Base-by-base conservation (phyloP, 2,797 vertebrate genomes). In the Ctenosaura bakeri region DNA sequence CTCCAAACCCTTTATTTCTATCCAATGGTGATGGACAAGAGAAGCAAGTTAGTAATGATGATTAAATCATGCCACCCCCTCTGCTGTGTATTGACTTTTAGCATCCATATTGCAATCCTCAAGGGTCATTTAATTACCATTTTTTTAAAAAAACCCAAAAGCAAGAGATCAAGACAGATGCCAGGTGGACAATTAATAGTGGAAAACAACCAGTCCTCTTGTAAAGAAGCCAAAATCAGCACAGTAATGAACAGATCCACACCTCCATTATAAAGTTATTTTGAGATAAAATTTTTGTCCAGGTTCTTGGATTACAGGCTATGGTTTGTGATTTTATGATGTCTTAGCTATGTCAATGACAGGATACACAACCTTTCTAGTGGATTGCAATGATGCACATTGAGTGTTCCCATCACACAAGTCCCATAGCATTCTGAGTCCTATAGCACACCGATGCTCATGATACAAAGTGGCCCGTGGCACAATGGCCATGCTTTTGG, bases 11-110 rank as follows among this genome's bases (percentile, higher is more conserved):
- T 46, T 52, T 80, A 2, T 26, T 80, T 99, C 99, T 99, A 99
- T 99, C 98, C 98, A 97, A 98, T 96, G 98, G 98, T 98, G 98
- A 98, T 97, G 95, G 98, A 98, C 98, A 98, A 97, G 56, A 98
- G 98, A 98, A 8, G 52, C 97, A 98, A 98, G 98, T 99, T 99
- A 99, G 98, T 99, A 98, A 98, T 95, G 10, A 52, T 52, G 52
- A 52, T 52, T 59, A 9, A 86, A 96, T 98, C 98, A 98, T 97
- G 97, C 98, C 98, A 97, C 97, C 98, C 97, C 71, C 98, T 97
- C 97, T 97, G 97, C 92, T 96, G 97, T 96, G 97, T 97, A 95
- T 97, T 95, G 96, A 96, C 97, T 97, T 97, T 95, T 96, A 92
- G 95, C 97, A 97, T 96, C 95, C 93, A 97, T 97, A 97, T 98